Conservation (phyloP, 2,888 invertebrate genomes). For the Drosophila nr. medialis region DNA sequence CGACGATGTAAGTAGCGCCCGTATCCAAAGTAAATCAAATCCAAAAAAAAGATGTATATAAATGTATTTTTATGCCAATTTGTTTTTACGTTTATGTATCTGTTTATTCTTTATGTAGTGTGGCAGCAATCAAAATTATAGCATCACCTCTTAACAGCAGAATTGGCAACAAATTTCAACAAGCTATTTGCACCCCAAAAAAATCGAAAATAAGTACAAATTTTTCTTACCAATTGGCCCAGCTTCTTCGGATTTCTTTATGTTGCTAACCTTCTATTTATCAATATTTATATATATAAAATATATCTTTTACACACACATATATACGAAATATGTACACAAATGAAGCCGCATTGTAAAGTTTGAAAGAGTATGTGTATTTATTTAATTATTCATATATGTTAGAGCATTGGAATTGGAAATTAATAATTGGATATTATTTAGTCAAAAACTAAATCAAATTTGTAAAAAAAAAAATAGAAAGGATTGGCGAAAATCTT, state of each 20-base stretch:
- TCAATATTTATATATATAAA: slow-evolving; percentile 5
- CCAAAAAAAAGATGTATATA: slow-evolving; percentile 4
- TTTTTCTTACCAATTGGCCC: slow-evolving; percentile 52
- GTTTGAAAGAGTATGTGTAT: neutral
- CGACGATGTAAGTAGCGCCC: slow-evolving; percentile 74
- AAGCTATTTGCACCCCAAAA: slow-evolving; percentile 43
- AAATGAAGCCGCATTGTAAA: neutral
- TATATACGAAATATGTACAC: slow-evolving; percentile 1
- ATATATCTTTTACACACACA: slow-evolving; percentile 16
- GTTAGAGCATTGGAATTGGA: neutral
- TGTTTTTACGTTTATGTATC: slow-evolving; percentile 34
- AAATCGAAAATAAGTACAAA: slow-evolving; percentile 12
- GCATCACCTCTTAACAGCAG: slow-evolving; percentile 45
- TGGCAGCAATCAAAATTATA: slow-evolving; percentile 45
- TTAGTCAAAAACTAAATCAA: neutral
- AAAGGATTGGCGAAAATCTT: neutral
- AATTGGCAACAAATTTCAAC: slow-evolving; percentile 43
- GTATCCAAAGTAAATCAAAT: slow-evolving; percentile 49
- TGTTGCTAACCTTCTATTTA: slow-evolving; percentile 53
- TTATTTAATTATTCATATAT: neutral
- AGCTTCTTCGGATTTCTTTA: slow-evolving; percentile 56
- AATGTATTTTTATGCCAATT: slow-evolving; percentile 25
- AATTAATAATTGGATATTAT: neutral
- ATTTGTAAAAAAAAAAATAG: neutral
- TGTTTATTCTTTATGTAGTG: slow-evolving; percentile 41